phyloP scores from a whole-genome alignment of 2,888 invertebrate genomes.

The Phortica okadai region DNA sequence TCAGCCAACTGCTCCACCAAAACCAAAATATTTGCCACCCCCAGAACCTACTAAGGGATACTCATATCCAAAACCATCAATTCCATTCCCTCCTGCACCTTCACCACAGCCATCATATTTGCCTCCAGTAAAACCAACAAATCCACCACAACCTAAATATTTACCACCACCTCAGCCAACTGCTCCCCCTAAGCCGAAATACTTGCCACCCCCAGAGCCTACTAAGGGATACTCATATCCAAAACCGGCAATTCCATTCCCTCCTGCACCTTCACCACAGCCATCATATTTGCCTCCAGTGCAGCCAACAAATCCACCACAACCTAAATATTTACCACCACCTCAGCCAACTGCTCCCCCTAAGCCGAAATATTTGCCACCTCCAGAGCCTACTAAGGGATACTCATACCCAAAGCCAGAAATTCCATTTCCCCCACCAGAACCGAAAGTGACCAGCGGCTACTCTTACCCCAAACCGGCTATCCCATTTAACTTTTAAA shows the following conservation, averaged over 20 bases:
- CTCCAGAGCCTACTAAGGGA: conserved; percentile 42
- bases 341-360: conserved; percentile 26
- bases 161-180: conserved; percentile 38
- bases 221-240: conserved; percentile 56
- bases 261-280: conserved; percentile 34
- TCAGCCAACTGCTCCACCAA: conserved; percentile 31
- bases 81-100: conserved; percentile 52
- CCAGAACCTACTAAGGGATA: conserved; percentile 52
- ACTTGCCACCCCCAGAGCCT: conserved; percentile 42
- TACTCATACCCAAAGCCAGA: conserved; percentile 60
- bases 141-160: conserved; percentile 39
- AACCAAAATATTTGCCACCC: conserved; percentile 47
- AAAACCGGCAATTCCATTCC: conserved; percentile 53
- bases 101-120: conserved; percentile 33
- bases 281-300: conserved; percentile 21
- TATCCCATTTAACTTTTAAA: conserved; percentile 59
- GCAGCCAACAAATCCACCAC: conserved; percentile 38
- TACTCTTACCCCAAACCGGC: conserved; percentile 68
- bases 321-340: conserved; percentile 47
- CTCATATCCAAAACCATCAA: conserved; percentile 53
- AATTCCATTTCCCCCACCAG: conserved; percentile 49
- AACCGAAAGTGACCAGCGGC: conserved; percentile 51
- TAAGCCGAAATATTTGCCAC: conserved; percentile 44
- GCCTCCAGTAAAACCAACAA: conserved; percentile 32
- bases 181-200: conserved; percentile 40